Evolutionary conservation across 2,113 vertebrate species (phyloP).

Genomic region (Anolis sagrei): DNA sequence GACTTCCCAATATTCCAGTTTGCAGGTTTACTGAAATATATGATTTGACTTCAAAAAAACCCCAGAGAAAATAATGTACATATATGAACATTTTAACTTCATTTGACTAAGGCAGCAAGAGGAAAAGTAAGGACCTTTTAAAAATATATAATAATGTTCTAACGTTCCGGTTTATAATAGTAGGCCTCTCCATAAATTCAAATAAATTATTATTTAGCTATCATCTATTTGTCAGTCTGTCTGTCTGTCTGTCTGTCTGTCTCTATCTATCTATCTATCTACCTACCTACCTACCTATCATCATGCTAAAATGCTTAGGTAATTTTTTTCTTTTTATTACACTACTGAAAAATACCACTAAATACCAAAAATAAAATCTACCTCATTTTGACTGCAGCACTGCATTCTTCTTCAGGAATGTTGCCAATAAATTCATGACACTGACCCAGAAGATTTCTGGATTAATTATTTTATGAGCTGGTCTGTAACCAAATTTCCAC

Average conservation of each 20-base stretch:
- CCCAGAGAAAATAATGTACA: no score
- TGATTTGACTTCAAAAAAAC: neutral
- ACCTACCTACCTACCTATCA: neutral
- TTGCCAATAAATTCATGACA: neutral
- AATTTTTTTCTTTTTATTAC: neutral
- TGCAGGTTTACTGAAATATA: neutral
- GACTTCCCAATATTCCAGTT: neutral
- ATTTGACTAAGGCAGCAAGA: neutral
- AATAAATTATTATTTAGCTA: neutral
- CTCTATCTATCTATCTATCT: no score
- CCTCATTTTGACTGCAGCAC: neutral
- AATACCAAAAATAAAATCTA: neutral
- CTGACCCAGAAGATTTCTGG: neutral
- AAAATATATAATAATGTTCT: no score
- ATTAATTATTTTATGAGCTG: neutral
- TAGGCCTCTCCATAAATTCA: neutral
- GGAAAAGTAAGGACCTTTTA: no score
- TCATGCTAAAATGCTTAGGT: slow-evolving; percentile 3
- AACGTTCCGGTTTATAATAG: neutral
- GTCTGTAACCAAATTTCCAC: neutral
- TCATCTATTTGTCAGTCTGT: no score
- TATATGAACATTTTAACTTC: neutral
- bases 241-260: no score
- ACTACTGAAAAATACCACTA: neutral
- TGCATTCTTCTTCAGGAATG: neutral